Percentiles rank a stretch among this genome's conserved stretches.
Conservation (phyloP, 2,797 vertebrate genomes). For the Uromys caudimaculatus region DNA sequence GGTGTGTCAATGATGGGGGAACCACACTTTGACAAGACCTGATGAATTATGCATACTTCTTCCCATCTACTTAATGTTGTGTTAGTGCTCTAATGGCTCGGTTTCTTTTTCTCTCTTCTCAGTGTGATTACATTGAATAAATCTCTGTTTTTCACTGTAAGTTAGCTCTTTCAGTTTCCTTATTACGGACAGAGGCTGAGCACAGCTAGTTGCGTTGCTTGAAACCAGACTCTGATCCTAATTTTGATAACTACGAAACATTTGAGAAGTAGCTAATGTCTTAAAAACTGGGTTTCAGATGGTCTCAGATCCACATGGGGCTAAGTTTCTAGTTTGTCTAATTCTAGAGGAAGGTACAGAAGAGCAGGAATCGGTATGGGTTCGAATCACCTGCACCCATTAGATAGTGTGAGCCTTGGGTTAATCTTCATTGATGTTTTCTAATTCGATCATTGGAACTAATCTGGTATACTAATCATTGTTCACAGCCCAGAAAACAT, state of each 20-base stretch:
- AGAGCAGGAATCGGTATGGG: no score
- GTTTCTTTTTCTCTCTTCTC: neutral
- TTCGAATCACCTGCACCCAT: neutral
- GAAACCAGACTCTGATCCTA: neutral
- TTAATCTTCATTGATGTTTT: neutral
- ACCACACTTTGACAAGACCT: neutral
- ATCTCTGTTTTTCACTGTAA: neutral
- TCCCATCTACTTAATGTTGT: neutral
- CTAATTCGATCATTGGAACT: constrained; percentile 59
- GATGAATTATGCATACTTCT: neutral
- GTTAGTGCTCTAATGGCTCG: neutral
- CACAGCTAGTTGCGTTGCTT: neutral
- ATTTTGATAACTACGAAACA: neutral
- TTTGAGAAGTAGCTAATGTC: neutral
- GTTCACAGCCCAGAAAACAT: constrained; percentile 66
- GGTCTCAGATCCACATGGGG: neutral
- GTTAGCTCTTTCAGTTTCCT: neutral
- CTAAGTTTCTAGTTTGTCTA: neutral
- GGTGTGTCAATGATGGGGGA: no score
- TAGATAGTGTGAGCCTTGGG: neutral
- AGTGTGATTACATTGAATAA: neutral
- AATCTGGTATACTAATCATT: constrained; percentile 66
- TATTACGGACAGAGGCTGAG: neutral
- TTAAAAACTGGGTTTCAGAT: neutral
- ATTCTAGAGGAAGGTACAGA: neutral